A percentile compares a stretch with the other conserved stretches of the same genome.
Evolutionary conservation across 2,797 vertebrate species (phyloP).

Genomic region (Chloroceryle amazona): DNA sequence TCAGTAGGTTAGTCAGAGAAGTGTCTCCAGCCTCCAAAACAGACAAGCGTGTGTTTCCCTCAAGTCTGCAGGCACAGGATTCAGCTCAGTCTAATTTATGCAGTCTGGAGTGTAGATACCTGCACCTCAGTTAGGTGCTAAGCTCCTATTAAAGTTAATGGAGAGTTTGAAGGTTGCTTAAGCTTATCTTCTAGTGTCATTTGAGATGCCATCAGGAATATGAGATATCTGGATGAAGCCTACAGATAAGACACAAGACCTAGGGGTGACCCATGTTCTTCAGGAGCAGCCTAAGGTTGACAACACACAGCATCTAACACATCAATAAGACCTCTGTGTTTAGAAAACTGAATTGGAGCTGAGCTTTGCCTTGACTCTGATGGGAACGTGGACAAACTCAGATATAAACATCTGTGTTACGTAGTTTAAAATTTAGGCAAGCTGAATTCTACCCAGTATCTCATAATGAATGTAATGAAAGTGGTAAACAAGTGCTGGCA

Average conservation of each 20-base stretch:
- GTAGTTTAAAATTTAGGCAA: background rate
- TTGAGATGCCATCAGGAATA: slow-evolving; percentile 1
- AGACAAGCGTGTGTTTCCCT: background rate
- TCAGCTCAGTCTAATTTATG: background rate
- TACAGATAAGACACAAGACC: background rate
- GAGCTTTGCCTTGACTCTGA: background rate
- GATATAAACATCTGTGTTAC: background rate
- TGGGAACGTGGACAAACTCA: background rate
- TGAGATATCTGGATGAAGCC: background rate
- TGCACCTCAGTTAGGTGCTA: background rate
- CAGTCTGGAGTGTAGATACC: background rate
- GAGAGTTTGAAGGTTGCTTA: background rate
- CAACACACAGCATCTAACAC: background rate
- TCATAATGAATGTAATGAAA: background rate
- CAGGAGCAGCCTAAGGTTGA: background rate
- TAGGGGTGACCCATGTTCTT: background rate
- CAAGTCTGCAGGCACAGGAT: background rate
- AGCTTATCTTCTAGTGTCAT: background rate
- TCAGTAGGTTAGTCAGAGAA: background rate
- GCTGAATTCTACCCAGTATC: background rate
- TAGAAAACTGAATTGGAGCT: background rate
- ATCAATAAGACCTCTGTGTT: background rate
- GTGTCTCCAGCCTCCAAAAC: background rate
- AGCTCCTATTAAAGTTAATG: slow-evolving; percentile 37
- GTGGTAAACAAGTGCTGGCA: background rate